Evolutionary conservation across 1,140 invertebrate species (phyloP), one percentile per base, ranked within the genome.

Genomic region (Rhynchophorus ferrugineus): DNA sequence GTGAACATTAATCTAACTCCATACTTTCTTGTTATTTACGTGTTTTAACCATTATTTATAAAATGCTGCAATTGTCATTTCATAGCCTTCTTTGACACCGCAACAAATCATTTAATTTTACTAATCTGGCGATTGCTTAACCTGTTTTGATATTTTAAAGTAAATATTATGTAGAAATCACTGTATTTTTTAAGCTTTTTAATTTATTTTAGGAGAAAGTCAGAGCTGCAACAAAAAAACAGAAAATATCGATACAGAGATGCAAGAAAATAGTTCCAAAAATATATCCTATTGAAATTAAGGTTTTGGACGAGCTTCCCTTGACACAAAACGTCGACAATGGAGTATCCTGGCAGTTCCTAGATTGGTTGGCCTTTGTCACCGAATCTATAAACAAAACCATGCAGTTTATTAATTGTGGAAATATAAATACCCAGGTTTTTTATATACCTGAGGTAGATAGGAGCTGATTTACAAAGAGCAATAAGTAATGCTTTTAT

Each of bases 321-420:
- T 16, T 35, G 9, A 33, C 38, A 20, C 17, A 42, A 16, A 37
- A 44, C 9, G 44, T 17, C 29, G 44, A 58, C n/a, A 47, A 44
- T 50, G 19, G 66, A 64, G 44, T 54, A 48, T 34, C 60, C 45
- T 56, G 70, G 71, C 36, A 63, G n/a, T 88, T 87, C 66, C 68
- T 80, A 1, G 72, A 79, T 46, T 88, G 85, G 85, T 70, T 88
- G 2, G 77, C 78, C 1, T 83, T 80, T 50, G 82, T 87, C 17
- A 87, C 84, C 11, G 85, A 89, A 66, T 71, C 81, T 45, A 85
- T 89, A 44, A 88, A 89, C 69, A 79, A 84, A 64, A 79, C 82
- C 3, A 87, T 89, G 84, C 83, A 87, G 69, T 87, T 81, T 67
- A 80, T 84, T 58, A 83, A 85, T 62, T 73, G 76, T 66, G 85